Evolutionary conservation across 2,888 invertebrate species (phyloP).

Genomic region (Pelosia muscerda): DNA sequence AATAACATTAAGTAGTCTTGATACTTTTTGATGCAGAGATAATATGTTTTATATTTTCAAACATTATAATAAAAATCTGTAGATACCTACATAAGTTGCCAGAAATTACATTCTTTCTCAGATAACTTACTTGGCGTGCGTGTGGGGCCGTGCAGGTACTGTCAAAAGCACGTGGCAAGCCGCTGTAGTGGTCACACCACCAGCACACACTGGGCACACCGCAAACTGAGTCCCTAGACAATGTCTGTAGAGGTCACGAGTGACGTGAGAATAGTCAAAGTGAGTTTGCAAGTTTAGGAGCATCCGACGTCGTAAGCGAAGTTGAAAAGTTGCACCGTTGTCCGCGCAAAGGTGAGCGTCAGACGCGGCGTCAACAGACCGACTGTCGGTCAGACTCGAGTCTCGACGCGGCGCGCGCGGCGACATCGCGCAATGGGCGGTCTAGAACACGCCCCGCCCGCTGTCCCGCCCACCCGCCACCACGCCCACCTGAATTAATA

Average conservation of each 20-base stretch:
- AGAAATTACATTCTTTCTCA: constrained; percentile 21
- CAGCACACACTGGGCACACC: constrained; percentile 50
- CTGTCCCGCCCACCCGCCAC: constrained; percentile 67
- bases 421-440: constrained; percentile 59
- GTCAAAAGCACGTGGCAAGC: constrained; percentile 59
- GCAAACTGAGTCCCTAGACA: constrained; percentile 45
- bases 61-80: neutral
- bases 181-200: constrained; percentile 53
- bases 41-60: neutral
- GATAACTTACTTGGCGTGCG: constrained; percentile 78
- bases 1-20: neutral
- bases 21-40: neutral
- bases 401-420: constrained; percentile 68
- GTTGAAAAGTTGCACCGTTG: constrained; percentile 62
- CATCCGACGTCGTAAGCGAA: constrained; percentile 58
- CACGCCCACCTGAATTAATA: constrained; percentile 86
- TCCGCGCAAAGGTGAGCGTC: constrained; percentile 70
- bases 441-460: constrained; percentile 62
- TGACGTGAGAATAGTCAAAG: constrained; percentile 18
- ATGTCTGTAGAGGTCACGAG: constrained; percentile 38
- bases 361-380: constrained; percentile 78
- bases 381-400: constrained; percentile 65
- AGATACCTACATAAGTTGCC: neutral
- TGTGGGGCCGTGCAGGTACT: constrained; percentile 70
- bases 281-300: constrained; percentile 42